Evolutionary conservation across 2,888 invertebrate species (phyloP).

Genomic region (Zaprionus bogoriensis): DNA sequence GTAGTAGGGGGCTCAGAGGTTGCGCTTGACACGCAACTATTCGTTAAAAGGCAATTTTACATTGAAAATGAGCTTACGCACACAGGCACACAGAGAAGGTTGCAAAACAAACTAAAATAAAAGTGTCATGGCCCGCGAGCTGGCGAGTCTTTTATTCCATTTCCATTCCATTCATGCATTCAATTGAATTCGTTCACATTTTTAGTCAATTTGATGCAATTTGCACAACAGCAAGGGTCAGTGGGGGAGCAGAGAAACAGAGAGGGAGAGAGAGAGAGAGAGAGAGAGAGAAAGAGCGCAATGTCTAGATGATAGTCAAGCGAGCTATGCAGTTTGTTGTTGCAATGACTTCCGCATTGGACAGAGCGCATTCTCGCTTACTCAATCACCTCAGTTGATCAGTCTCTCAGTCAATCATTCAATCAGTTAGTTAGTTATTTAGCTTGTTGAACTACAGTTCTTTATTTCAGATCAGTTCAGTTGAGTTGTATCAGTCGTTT

Average conservation of each 20-base stretch:
- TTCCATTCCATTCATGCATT: slow-evolving; percentile 61
- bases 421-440: slow-evolving; percentile 5
- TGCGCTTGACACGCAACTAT: slow-evolving; percentile 67
- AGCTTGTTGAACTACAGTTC: slow-evolving; percentile 17
- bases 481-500: no score
- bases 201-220: slow-evolving; percentile 66
- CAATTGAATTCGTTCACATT: slow-evolving; percentile 55
- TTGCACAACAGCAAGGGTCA: slow-evolving; percentile 33
- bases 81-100: background rate
- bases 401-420: slow-evolving; percentile 23
- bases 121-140: background rate
- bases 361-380: background rate
- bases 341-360: slow-evolving; percentile 57
- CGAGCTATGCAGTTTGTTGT: background rate
- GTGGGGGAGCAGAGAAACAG: background rate
- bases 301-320: background rate
- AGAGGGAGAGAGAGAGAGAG: background rate
- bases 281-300: background rate
- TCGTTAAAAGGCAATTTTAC: slow-evolving; percentile 56
- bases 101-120: slow-evolving; percentile 2
- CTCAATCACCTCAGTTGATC: slow-evolving; percentile 17
- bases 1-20: slow-evolving; percentile 3
- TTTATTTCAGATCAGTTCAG: background rate
- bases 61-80: slow-evolving; percentile 44
- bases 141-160: slow-evolving; percentile 39